These are phyloP conservation scores for Ia io DNA, from an alignment of 2,113 vertebrate genomes.

Conservation along the genomic window DNA sequence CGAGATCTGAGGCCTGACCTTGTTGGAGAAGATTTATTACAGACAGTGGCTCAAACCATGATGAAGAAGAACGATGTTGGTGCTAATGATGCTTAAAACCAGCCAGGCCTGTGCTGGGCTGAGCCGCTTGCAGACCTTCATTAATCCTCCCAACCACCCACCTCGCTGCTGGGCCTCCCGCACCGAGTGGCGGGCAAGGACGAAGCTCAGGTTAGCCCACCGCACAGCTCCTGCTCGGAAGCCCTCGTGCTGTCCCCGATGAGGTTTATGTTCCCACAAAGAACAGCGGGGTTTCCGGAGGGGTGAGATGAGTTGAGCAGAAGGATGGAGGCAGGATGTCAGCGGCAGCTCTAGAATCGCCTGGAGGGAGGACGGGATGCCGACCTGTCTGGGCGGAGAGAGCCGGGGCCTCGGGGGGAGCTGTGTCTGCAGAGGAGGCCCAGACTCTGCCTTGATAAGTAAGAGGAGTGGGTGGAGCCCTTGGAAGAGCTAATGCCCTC, in stretches of 20 bases:
- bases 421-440: neutral
- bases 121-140: neutral
- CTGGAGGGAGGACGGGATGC: neutral
- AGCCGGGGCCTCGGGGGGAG: neutral
- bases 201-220: neutral
- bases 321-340: neutral
- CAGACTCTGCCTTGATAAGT: neutral
- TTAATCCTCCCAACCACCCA: neutral
- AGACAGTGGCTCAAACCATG: neutral
- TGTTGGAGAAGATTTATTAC: neutral
- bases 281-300: neutral
- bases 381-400: neutral
- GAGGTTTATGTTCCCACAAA: neutral
- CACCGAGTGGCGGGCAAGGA: neutral
- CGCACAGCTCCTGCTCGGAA: neutral
- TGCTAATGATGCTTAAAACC: neutral
- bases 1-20: neutral
- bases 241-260: fast-evolving
- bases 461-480: too few relatives aligned
- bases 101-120: neutral
- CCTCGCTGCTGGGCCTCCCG: too few relatives aligned
- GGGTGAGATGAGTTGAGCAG: neutral
- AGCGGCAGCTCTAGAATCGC: neutral
- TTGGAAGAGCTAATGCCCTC: neutral
- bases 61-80: neutral